These are phyloP conservation scores for Anisognathus igniventris DNA, from an alignment of 2,797 vertebrate genomes.

Conservation along the genomic window DNA sequence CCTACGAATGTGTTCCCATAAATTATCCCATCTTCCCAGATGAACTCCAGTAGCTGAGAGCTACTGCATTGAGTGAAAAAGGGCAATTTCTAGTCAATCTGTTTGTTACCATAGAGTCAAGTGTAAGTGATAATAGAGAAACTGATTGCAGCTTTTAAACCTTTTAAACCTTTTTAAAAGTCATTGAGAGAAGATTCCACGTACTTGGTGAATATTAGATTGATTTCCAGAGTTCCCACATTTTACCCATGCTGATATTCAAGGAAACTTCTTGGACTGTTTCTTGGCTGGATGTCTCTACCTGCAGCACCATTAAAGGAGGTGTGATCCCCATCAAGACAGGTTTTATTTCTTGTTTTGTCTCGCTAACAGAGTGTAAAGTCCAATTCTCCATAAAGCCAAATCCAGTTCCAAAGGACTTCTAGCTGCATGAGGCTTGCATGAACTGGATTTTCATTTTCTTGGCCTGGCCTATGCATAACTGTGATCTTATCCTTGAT, in stretches of 20 bases:
- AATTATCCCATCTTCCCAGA: background rate
- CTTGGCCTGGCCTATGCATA: background rate
- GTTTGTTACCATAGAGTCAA: background rate
- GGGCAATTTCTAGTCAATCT: background rate
- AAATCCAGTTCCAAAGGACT: background rate
- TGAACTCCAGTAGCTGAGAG: background rate
- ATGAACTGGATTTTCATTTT: background rate
- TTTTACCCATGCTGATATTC: background rate
- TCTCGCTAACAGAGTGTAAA: background rate
- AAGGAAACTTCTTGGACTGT: background rate
- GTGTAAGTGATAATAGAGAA: background rate
- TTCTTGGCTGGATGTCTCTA: background rate
- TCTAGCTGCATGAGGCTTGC: background rate
- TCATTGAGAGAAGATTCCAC: background rate
- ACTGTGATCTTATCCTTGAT: background rate
- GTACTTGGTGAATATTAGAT: background rate
- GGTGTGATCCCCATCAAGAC: background rate
- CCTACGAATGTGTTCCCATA: background rate
- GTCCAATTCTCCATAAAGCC: background rate
- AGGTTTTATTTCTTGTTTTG: background rate
- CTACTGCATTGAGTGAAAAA: background rate
- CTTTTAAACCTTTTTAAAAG: background rate
- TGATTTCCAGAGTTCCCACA: background rate
- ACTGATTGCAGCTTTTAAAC: background rate
- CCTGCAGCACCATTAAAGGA: fast-evolving